phyloP scores from a whole-genome alignment of 2,797 vertebrate genomes.

The Scolopax rusticola region DNA sequence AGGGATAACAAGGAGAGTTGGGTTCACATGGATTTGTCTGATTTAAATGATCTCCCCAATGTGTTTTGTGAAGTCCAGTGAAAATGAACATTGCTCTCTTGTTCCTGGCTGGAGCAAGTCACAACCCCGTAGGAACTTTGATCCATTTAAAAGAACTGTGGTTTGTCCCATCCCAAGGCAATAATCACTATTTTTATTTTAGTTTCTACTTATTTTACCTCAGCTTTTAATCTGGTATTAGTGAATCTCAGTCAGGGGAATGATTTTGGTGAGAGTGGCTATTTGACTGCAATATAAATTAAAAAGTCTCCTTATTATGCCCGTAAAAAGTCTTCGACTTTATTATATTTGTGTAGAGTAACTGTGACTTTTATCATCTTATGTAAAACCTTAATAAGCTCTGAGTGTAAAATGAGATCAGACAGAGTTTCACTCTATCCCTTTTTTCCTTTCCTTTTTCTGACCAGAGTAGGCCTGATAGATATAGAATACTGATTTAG shows the following conservation, averaged over 20 bases:
- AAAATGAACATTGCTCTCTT: not conserved
- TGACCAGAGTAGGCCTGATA: not conserved
- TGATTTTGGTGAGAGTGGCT: not conserved
- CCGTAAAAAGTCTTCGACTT: not conserved
- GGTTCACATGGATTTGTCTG: not conserved
- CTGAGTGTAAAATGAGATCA: constrained; percentile 36
- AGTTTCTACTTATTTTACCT: not conserved
- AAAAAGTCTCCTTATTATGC: not conserved
- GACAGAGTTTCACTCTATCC: not conserved
- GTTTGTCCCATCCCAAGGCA: not conserved
- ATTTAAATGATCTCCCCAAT: not conserved
- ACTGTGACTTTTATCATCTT: not conserved
- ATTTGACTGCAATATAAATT: not conserved
- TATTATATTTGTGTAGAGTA: not conserved
- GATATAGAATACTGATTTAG: not conserved
- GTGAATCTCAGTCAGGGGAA: not conserved
- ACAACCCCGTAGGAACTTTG: not conserved
- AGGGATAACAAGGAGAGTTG: not conserved
- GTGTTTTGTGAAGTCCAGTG: not conserved
- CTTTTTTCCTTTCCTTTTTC: not conserved
- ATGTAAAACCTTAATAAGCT: constrained; percentile 18
- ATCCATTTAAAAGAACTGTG: not conserved
- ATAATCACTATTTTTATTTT: not conserved
- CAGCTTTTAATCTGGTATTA: not conserved
- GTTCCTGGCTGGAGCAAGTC: not conserved